Percentiles rank a stretch among this genome's conserved stretches.
Conservation (phyloP, 2,888 invertebrate species). For the Tetranychus truncatus region DNA sequence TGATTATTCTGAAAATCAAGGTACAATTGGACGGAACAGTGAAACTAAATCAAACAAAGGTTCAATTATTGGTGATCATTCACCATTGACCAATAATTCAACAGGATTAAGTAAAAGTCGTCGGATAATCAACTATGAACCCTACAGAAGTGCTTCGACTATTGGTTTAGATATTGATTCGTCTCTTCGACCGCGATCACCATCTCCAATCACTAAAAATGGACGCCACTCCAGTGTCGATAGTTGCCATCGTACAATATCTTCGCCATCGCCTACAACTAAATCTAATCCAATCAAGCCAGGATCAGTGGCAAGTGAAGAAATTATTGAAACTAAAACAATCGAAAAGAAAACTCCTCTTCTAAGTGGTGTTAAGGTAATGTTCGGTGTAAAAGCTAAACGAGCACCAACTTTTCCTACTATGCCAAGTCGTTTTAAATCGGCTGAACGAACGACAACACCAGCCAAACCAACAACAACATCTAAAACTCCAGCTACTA, state of each 20-base stretch:
- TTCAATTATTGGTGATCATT: neutral
- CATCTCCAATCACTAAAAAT: neutral
- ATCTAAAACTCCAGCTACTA: neutral
- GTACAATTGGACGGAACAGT: neutral
- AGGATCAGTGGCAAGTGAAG: neutral
- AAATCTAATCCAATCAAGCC: neutral
- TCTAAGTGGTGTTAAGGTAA: conserved; percentile 24
- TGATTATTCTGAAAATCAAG: neutral
- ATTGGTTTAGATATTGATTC: neutral
- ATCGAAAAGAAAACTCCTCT: conserved; percentile 20
- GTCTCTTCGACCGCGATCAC: neutral
- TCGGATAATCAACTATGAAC: conserved; percentile 9
- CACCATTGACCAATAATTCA: neutral
- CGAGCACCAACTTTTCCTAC: neutral
- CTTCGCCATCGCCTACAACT: neutral
- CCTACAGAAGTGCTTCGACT: neutral
- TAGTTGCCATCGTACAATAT: neutral
- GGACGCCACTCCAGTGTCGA: neutral
- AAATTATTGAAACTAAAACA: neutral
- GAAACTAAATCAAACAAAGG: neutral
- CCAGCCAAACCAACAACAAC: neutral
- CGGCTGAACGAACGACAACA: neutral
- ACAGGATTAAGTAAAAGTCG: neutral
- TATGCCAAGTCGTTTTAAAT: neutral
- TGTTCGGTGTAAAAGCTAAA: conserved; percentile 19